A percentile compares a stretch with the other conserved stretches of the same genome.
Conservation (phyloP, 2,113 vertebrate species). For the Emydocephalus ijimae region DNA sequence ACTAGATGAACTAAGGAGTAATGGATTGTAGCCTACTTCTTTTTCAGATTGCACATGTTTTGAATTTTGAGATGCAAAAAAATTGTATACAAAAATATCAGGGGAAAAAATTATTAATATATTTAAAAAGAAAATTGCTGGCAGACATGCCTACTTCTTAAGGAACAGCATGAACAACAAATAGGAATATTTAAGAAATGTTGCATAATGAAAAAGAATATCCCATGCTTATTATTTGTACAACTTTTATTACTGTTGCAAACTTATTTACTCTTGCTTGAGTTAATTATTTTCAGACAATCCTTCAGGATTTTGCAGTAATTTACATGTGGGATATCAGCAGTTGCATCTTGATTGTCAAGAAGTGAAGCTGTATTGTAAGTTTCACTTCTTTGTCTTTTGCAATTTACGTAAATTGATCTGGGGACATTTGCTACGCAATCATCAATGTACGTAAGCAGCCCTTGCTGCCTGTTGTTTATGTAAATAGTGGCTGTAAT, state of each 20-base stretch:
- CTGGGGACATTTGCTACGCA: neutral
- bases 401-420: constrained; percentile 16
- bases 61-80: neutral
- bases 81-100: neutral
- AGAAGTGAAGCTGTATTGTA: neutral
- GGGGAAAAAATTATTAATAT: neutral
- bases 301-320: neutral
- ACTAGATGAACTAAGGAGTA: neutral
- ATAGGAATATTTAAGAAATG: neutral
- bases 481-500: constrained; percentile 5
- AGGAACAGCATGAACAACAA: neutral
- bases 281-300: neutral
- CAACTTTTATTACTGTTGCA: neutral
- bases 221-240: neutral
- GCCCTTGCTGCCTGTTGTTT: constrained; percentile 1
- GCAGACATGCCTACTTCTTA: neutral
- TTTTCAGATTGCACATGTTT: neutral
- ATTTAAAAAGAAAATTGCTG: neutral
- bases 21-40: neutral
- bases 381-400: neutral
- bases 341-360: neutral
- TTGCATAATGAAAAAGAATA: neutral
- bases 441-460: neutral
- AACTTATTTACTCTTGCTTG: neutral
- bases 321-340: neutral